Conservation (phyloP, 2,113 vertebrate species). For the Albula goreensis region DNA sequence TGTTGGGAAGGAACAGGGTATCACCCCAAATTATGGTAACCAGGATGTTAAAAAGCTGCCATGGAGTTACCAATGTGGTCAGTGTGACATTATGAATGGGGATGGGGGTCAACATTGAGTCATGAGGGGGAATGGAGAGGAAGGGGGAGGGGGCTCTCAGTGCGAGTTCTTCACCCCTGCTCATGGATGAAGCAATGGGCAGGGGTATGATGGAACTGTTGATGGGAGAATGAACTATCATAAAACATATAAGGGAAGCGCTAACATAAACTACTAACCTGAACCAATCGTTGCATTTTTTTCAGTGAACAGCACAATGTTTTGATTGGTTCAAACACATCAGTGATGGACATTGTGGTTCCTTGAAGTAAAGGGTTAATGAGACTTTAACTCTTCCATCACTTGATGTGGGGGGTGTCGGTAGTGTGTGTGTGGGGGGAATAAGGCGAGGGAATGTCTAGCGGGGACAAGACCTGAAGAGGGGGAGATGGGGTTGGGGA, state of each 20-base stretch:
- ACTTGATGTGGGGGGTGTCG: too few relatives aligned
- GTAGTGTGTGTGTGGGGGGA: background rate
- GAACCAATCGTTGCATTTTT: too few relatives aligned
- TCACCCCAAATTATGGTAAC: constrained; percentile 46
- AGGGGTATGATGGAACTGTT: background rate
- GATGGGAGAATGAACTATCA: background rate
- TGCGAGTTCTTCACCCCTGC: background rate
- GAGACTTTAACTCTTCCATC: too few relatives aligned
- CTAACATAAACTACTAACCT: too few relatives aligned
- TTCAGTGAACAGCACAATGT: too few relatives aligned
- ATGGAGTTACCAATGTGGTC: constrained; percentile 50
- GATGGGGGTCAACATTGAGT: background rate
- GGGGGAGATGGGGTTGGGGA: background rate
- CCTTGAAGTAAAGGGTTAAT: too few relatives aligned
- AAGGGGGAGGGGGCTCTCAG: background rate
- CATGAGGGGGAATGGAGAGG: background rate
- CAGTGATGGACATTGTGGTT: too few relatives aligned
- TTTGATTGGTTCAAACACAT: too few relatives aligned
- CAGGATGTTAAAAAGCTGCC: constrained; percentile 66
- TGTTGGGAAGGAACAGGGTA: background rate
- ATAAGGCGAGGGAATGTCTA: background rate
- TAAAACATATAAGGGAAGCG: too few relatives aligned
- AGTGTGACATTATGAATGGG: constrained; percentile 13
- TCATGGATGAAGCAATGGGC: too few relatives aligned
- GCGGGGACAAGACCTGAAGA: constrained; percentile 2